phyloP scores from a whole-genome alignment of 1,140 invertebrate species.

The Leucophenga varia region DNA sequence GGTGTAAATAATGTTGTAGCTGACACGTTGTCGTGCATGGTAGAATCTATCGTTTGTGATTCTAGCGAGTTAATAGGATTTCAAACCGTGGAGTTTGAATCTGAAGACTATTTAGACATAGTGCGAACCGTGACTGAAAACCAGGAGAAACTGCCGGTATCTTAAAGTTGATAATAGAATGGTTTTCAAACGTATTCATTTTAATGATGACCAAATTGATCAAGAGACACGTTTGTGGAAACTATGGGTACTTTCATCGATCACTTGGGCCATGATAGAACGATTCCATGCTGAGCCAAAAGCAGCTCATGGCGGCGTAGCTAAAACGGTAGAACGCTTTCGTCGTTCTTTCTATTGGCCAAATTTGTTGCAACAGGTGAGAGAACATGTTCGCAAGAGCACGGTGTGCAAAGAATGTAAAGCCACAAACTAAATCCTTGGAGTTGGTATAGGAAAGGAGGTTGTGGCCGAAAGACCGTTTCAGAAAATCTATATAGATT shows the following conservation, averaged over 20 bases:
- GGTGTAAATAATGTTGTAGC: too few relatives aligned
- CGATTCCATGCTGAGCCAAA: neutral
- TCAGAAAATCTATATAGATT: conserved; percentile 1
- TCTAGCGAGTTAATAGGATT: too few relatives aligned
- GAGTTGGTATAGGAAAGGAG: neutral
- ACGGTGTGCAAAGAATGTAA: neutral
- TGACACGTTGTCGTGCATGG: too few relatives aligned
- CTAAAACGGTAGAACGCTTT: neutral
- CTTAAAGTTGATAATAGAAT: neutral
- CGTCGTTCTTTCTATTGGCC: neutral
- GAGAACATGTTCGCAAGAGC: neutral
- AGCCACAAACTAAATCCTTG: neutral
- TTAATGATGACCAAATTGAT: neutral
- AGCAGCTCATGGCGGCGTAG: neutral
- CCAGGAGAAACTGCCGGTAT: neutral
- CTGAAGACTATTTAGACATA: too few relatives aligned
- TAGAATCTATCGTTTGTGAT: too few relatives aligned
- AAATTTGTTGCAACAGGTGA: neutral
- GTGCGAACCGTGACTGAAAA: too few relatives aligned
- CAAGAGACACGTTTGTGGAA: neutral
- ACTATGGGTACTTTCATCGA: neutral
- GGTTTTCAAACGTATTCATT: neutral
- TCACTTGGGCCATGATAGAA: too few relatives aligned
- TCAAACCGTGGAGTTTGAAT: too few relatives aligned
- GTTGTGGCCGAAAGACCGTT: neutral